phyloP scores from a whole-genome alignment of 2,113 vertebrate genomes.

The Mesocricetus auratus region DNA sequence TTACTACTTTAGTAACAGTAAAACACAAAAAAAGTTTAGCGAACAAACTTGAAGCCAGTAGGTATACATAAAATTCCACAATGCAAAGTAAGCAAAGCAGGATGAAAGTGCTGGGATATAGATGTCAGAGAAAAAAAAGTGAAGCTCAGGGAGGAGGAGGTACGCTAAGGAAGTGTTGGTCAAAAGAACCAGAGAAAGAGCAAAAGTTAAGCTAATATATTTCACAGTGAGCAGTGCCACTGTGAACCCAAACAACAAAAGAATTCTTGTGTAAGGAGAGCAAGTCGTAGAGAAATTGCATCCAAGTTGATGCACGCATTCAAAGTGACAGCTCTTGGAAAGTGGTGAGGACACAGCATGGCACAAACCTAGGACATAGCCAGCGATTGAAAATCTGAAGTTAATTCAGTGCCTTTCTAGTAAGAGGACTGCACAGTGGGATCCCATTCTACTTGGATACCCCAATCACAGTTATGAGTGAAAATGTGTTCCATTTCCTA shows the following conservation, averaged over 20 bases:
- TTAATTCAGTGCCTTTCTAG: not conserved
- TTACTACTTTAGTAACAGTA: constrained; percentile 48
- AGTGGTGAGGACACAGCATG: not conserved
- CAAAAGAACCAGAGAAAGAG: constrained; percentile 21
- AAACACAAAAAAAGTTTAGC: constrained; percentile 42
- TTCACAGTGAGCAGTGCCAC: not conserved
- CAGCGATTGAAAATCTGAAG: not conserved
- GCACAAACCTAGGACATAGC: not conserved
- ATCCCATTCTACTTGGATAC: not conserved
- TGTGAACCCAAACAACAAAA: not conserved
- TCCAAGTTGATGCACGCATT: not conserved
- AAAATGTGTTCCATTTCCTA: constrained; percentile 49
- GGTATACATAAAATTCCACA: constrained; percentile 43
- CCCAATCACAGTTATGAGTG: not conserved
- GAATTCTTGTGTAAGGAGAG: not conserved
- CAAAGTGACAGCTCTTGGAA: not conserved
- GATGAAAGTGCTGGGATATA: not conserved
- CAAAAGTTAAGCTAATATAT: not conserved
- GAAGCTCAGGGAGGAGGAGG: not conserved
- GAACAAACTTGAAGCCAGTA: constrained; percentile 27
- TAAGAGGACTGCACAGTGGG: not conserved
- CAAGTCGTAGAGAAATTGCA: constrained; percentile 1
- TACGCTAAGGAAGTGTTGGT: not conserved
- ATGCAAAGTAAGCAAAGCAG: not conserved
- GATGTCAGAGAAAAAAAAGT: not conserved